phyloP scores from a whole-genome alignment of 2,797 vertebrate genomes.

The Megalops cyprinoides region DNA sequence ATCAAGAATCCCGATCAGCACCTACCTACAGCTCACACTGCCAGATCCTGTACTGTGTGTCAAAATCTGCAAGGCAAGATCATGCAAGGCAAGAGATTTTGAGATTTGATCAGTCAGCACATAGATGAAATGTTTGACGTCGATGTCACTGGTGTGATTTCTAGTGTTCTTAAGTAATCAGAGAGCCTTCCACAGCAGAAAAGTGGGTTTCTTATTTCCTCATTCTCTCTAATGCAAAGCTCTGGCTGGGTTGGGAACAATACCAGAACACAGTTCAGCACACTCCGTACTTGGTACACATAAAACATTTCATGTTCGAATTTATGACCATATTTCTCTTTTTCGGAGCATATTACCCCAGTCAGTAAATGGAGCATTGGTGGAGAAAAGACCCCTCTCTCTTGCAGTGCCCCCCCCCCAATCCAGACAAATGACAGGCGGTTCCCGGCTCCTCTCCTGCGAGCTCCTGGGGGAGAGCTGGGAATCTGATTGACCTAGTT shows the following conservation, averaged over 20 bases:
- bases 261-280: too few species aligned
- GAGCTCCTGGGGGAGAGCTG: slow-evolving; percentile 41
- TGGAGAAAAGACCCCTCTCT: not conserved
- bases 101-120: too few species aligned
- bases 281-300: too few species aligned
- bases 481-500: slow-evolving; percentile 80
- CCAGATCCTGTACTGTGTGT: too few species aligned
- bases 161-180: not conserved
- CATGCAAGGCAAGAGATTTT: too few species aligned
- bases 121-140: too few species aligned
- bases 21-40: too few species aligned
- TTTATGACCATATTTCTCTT: too few species aligned
- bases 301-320: too few species aligned
- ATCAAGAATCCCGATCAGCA: too few species aligned
- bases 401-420: not conserved
- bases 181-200: not conserved
- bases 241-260: not conserved
- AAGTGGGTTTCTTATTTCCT: not conserved
- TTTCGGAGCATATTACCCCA: not conserved
- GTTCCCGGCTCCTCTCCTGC: slow-evolving; percentile 36
- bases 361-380: not conserved
- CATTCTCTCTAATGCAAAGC: not conserved
- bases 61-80: too few species aligned
- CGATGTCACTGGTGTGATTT: not conserved
- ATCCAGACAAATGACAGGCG: slow-evolving; percentile 28